Conservation (phyloP, 2,797 vertebrate species). For the Carapus acus region DNA sequence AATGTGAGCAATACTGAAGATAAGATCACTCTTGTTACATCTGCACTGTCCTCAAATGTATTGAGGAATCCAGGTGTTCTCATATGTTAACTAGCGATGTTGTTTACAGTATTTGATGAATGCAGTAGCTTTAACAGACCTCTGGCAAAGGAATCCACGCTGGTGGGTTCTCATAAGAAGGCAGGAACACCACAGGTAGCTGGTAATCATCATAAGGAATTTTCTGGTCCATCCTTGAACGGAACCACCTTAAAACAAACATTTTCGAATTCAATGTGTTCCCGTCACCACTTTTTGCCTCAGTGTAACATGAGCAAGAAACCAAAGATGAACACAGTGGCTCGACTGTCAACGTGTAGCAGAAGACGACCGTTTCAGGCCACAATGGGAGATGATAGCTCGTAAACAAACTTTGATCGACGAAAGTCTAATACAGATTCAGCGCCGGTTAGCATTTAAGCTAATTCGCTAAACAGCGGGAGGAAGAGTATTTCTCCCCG, state of each 20-base stretch:
- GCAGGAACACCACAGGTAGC: constrained; percentile 88
- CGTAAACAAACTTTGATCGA: neutral
- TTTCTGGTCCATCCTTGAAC: constrained; percentile 79
- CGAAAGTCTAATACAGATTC: neutral
- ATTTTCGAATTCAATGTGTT: neutral
- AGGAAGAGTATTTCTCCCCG: neutral
- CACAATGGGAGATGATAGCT: neutral
- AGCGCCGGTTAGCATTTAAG: constrained; percentile 20
- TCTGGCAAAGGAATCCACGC: constrained; percentile 92
- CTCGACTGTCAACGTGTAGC: no score
- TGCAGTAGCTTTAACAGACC: constrained; percentile 55
- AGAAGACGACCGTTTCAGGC: no score
- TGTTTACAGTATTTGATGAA: neutral
- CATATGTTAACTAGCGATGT: no score
- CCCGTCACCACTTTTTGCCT: neutral
- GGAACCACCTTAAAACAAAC: constrained; percentile 3
- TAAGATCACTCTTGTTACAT: no score
- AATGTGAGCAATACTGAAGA: no score
- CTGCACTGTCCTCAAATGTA: no score
- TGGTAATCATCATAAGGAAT: constrained; percentile 88
- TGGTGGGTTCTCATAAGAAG: constrained; percentile 91
- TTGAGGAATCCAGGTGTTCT: neutral
- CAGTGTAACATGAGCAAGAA: no score
- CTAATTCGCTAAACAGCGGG: constrained; percentile 7
- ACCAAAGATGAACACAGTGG: no score